Evolutionary conservation across 2,113 vertebrate species (phyloP).

Genomic region (Chloebia gouldiae): DNA sequence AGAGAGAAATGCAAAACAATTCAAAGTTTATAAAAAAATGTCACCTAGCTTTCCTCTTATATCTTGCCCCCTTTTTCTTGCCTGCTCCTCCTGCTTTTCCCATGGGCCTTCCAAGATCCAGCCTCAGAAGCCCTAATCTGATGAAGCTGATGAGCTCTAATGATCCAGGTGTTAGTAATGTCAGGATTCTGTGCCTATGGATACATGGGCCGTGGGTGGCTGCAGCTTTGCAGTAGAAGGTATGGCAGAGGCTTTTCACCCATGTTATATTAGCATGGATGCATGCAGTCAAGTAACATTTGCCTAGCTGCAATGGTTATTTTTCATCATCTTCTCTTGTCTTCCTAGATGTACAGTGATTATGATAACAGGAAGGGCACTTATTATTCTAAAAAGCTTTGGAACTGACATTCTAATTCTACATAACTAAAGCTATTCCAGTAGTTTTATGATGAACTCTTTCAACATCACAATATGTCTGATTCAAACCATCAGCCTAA

Average conservation of each 20-base stretch:
- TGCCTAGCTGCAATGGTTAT: background rate
- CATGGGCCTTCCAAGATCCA: background rate
- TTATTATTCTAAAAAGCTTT: slow-evolving; percentile 5
- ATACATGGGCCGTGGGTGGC: background rate
- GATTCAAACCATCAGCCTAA: slow-evolving; percentile 16
- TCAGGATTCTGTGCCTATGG: background rate
- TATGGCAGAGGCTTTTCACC: background rate
- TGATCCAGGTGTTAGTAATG: background rate
- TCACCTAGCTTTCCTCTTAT: background rate
- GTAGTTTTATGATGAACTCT: slow-evolving; percentile 16
- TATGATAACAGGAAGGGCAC: background rate
- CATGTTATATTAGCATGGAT: background rate
- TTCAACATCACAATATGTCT: slow-evolving; percentile 8
- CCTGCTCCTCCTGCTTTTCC: background rate
- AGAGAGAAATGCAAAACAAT: background rate
- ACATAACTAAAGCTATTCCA: slow-evolving; percentile 1
- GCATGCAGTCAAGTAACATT: background rate
- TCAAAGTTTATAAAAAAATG: background rate
- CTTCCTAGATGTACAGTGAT: background rate
- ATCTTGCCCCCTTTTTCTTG: background rate
- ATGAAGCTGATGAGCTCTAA: background rate
- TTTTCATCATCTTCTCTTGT: slow-evolving; percentile 11
- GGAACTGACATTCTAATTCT: background rate
- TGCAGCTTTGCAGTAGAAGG: background rate
- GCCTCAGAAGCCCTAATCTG: background rate